Evolutionary conservation across 2,888 invertebrate genomes (phyloP), one percentile per base, ranked within the genome.

Genomic region (Aphidoletes aphidimyza): DNA sequence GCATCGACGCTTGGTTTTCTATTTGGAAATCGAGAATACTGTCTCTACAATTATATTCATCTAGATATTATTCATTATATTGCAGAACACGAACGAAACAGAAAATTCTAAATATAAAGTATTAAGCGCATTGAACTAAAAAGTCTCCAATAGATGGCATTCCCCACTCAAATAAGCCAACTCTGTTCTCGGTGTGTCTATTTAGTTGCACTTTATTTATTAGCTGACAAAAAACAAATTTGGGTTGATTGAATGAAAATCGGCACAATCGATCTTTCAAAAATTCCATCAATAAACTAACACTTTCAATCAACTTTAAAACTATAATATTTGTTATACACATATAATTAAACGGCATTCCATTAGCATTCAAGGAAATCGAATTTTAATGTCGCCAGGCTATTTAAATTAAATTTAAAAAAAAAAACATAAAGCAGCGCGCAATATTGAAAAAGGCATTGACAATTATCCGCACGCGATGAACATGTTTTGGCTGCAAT

Each of bases 291-390:
- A 14, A 69, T 30, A 34, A 30, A 69, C 26, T 30, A 30, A 6
- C 2, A 54, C 17, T 11, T 69, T 34, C 69, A 69, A 69, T 69
- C n/a, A 69, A 69, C 69, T n/a, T n/a, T 69, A 34, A 69, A 69
- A 30, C 30, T 30, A 69, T 69, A 30, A 69, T 81, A 81, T 81
- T 81, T n/a, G 22, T n/a, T 22, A 22, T 54, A 14, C 37, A 81
- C 37, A 37, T 37, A n/a, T 81, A 81, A 81, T 81, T 81, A 37
- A n/a, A 81, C 37, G n/a, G 69, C 69, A 69, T 69, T 69, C 69
- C 69, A 69, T 69, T 69, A 69, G 69, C 37, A 81, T 81, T 81
- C 81, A 81, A 81, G 81, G 81, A 81, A 81, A 81, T 81, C 39
- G 39, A 81, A 81, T 81, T n/a, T 37, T 37, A 81, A 81, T 37